Evolutionary conservation across 2,113 vertebrate genomes (phyloP), one percentile per base, ranked within the genome.

Genomic region (Psettodes erumei): DNA sequence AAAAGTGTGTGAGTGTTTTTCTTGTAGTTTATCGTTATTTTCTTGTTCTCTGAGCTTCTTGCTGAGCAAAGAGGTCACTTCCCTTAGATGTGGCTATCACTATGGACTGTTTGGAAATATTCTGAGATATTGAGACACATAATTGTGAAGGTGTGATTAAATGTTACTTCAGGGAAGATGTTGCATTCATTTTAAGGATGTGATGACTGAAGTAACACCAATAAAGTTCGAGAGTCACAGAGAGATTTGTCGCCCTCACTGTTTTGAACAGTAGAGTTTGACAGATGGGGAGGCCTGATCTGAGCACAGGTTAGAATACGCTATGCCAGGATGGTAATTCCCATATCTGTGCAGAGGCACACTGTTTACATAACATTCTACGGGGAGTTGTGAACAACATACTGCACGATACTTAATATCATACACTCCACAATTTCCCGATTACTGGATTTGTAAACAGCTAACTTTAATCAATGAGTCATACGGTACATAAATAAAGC

Each of bases 361-460:
- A 10, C 64, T 83, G 80, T 82, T 87, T 83, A 85, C 74, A 78
- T 81, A 79, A 86, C 47, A 73, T 68, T 79, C 75, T 54, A 30
- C 16, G 12, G 65, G 82, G 75, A 82, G 65, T 42, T 76, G 28
- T 65, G 40, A 71, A 63, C 42, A 35, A 53, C 72, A 55, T 38
- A 61, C 53, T 73, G 60, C 56, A 54, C 45, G 69, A n/a, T 53
- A 42, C 60, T 69, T 25, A 67, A 76, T 56, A 79, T 59, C 61
- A 64, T 51, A 65, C 61, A 71, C 48, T 33, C 61, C 61, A 37
- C 55, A 48, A 50, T 67, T 82, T 79, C 35, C 59, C 64, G 59
- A 69, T 77, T 40, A 65, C 65, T 35, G 33, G 43, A 51, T 27
- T 50, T 35, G 18, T 66, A 72, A 76, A 61, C 67, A 43, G 51